Percentiles rank a stretch among this genome's conserved stretches.
These are phyloP conservation scores for Ceyx cyanopectus DNA, from an alignment of 2,113 vertebrate genomes.

Conservation along the genomic window DNA sequence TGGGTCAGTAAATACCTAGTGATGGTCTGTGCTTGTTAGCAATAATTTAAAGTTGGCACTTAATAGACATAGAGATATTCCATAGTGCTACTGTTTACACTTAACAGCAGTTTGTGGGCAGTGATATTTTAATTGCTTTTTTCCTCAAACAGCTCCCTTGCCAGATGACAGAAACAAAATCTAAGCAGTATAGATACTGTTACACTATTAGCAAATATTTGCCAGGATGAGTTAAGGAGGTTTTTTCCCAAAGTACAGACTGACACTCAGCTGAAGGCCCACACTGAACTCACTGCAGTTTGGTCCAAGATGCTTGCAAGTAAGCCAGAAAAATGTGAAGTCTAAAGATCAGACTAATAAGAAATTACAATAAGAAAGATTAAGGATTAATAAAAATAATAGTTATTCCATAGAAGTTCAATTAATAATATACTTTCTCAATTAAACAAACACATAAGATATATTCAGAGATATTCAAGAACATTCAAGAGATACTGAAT, in stretches of 20 bases:
- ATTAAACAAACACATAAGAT: fast-evolving
- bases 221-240: neutral
- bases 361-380: neutral
- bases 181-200: neutral
- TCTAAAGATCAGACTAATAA: neutral
- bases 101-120: slow-evolving; percentile 3
- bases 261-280: neutral
- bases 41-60: neutral
- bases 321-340: neutral
- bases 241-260: neutral
- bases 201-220: slow-evolving; percentile 37
- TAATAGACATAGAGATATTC: neutral
- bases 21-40: neutral
- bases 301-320: neutral
- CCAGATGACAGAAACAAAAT: neutral
- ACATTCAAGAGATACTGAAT: fast-evolving
- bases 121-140: slow-evolving; percentile 51
- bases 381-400: neutral
- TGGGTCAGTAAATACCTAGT: too few relatives aligned
- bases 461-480: neutral
- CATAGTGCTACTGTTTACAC: neutral
- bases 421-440: neutral
- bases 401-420: neutral
- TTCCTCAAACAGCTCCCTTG: slow-evolving; percentile 1
- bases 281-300: neutral